phyloP scores from a whole-genome alignment of 2,888 invertebrate species.

The Chironomus tentans region DNA sequence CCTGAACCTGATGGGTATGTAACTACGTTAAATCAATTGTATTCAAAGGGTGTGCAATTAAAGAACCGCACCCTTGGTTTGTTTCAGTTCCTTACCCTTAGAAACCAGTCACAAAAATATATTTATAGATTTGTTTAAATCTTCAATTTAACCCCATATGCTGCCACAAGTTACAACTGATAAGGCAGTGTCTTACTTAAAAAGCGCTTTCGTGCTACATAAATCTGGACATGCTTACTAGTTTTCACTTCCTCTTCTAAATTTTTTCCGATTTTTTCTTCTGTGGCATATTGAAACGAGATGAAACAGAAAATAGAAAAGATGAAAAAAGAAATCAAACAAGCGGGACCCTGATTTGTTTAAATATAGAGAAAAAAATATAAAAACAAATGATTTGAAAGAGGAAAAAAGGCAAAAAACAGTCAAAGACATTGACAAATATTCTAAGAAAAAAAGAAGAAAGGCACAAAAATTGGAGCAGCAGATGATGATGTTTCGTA shows the following conservation, averaged over 20 bases:
- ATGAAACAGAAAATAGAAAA: too few species aligned
- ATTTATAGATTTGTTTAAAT: too few species aligned
- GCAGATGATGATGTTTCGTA: background rate
- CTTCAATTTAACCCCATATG: too few species aligned
- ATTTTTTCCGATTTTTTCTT: background rate
- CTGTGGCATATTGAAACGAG: background rate
- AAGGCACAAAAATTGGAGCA: background rate
- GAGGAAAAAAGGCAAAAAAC: background rate
- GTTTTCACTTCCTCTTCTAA: background rate
- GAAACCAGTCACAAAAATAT: too few species aligned
- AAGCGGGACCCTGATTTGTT: background rate
- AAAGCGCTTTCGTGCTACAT: background rate
- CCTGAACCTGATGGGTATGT: too few species aligned
- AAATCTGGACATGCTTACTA: background rate
- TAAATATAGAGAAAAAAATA: background rate
- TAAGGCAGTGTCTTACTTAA: too few species aligned
- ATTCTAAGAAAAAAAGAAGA: background rate
- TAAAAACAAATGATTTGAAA: slow-evolving; percentile 10
- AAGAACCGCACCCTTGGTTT: too few species aligned
- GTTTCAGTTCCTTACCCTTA: too few species aligned
- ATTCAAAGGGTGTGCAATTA: too few species aligned
- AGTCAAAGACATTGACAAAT: background rate
- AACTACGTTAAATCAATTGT: too few species aligned
- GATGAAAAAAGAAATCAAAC: background rate
- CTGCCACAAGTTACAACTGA: too few species aligned